A percentile compares a stretch with the other conserved stretches of the same genome.
phyloP scores from a whole-genome alignment of 2,888 invertebrate genomes.

The Pterostichus niger region DNA sequence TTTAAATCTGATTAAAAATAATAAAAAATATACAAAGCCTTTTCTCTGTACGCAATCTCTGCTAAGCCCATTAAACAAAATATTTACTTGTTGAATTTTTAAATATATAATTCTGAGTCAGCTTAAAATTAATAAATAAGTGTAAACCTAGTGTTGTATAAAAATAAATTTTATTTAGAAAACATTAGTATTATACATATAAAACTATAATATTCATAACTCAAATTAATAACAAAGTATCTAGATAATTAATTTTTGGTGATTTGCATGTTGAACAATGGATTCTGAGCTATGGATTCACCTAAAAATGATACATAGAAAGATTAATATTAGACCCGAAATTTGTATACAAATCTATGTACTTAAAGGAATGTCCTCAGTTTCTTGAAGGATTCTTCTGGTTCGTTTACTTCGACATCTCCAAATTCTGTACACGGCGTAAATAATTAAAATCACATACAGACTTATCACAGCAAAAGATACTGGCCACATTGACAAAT shows the following conservation, averaged over 20 bases:
- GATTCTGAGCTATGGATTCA: neutral
- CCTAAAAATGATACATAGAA: neutral
- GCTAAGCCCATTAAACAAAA: no score
- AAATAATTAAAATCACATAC: conserved; percentile 15
- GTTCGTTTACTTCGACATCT: conserved; percentile 10
- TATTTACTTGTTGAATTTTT: no score
- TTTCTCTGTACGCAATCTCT: no score
- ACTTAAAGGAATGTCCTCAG: conserved; percentile 34
- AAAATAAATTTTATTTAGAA: conserved; percentile 17
- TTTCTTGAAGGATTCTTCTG: neutral
- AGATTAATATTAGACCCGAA: no score
- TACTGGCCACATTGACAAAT: conserved; percentile 10
- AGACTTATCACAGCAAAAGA: conserved; percentile 17
- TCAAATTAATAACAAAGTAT: neutral
- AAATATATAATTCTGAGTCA: no score
- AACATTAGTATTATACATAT: neutral
- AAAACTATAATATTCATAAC: no score
- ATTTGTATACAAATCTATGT: neutral
- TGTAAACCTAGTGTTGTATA: neutral
- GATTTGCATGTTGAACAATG: neutral
- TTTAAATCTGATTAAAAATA: no score
- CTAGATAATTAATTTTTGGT: conserved; percentile 17
- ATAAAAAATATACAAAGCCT: no score
- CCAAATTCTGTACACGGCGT: conserved; percentile 17
- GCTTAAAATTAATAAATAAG: no score